Percentiles rank a stretch among this genome's conserved stretches.
Conservation (phyloP, 2,797 vertebrate species). For the Sebastes elongatus region DNA sequence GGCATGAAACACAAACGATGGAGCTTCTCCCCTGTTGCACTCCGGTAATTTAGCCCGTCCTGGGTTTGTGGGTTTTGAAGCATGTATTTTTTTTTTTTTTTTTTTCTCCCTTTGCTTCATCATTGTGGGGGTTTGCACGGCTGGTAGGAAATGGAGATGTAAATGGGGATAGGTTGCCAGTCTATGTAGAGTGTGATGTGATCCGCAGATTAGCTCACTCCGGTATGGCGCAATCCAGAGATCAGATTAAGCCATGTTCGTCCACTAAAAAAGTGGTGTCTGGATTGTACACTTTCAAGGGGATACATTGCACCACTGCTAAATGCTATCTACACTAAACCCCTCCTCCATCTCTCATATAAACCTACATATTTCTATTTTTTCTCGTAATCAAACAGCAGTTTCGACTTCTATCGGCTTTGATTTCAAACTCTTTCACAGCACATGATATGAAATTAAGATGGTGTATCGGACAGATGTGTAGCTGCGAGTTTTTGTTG, state of each 20-base stretch:
- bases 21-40: constrained; percentile 58
- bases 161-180: constrained; percentile 57
- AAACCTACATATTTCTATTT: background rate
- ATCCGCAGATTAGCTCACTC: constrained; percentile 69
- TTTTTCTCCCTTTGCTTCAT: constrained; percentile 42
- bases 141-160: constrained; percentile 67
- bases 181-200: constrained; percentile 50
- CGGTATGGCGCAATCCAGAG: constrained; percentile 37
- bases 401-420: constrained; percentile 7
- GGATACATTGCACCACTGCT: constrained; percentile 13
- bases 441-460: background rate
- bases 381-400: background rate
- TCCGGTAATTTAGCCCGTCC: constrained; percentile 75
- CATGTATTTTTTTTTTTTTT: constrained; percentile 47
- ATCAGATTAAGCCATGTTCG: constrained; percentile 49
- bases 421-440: constrained; percentile 3
- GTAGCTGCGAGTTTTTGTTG: constrained; percentile 39
- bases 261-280: constrained; percentile 22
- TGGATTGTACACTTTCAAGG: constrained; percentile 9
- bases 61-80: constrained; percentile 69
- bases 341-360: background rate
- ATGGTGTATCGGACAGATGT: constrained; percentile 5
- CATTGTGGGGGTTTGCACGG: constrained; percentile 54
- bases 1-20: constrained; percentile 62
- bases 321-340: background rate